Evolutionary conservation across 37 sponge, comb jelly and placozoan genomes (phyloP).

Genomic region (Mnemiopsis leidyi): DNA sequence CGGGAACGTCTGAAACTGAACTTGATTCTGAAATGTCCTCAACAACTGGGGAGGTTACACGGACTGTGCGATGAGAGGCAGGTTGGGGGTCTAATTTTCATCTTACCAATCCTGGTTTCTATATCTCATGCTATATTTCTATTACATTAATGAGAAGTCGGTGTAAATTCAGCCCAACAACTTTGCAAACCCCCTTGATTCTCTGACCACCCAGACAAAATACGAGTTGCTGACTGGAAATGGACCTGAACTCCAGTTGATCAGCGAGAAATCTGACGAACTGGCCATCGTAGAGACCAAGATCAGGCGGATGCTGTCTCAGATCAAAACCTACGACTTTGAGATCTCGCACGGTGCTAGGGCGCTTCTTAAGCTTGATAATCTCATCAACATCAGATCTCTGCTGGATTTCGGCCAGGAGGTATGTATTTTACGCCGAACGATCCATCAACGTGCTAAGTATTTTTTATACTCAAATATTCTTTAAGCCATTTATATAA

Average conservation of each 20-base stretch:
- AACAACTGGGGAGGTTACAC: neutral
- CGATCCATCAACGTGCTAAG: no score
- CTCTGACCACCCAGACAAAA: neutral
- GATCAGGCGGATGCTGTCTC: neutral
- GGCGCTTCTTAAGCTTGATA: neutral
- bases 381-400: neutral
- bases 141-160: no score
- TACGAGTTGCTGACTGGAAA: neutral
- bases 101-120: no score
- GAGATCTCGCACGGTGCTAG: neutral
- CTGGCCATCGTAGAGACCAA: neutral
- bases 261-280: neutral
- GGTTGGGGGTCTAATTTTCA: no score
- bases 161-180: no score
- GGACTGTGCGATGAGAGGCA: neutral
- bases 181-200: no score
- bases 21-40: neutral
- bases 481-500: no score
- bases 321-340: neutral
- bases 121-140: no score
- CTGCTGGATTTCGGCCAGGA: neutral
- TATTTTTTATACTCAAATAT: no score
- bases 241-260: neutral
- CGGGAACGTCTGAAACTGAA: neutral
- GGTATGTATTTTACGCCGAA: no score